Base-by-base conservation (phyloP, 1,140 invertebrate species). In the Lanistes nyassanus region DNA sequence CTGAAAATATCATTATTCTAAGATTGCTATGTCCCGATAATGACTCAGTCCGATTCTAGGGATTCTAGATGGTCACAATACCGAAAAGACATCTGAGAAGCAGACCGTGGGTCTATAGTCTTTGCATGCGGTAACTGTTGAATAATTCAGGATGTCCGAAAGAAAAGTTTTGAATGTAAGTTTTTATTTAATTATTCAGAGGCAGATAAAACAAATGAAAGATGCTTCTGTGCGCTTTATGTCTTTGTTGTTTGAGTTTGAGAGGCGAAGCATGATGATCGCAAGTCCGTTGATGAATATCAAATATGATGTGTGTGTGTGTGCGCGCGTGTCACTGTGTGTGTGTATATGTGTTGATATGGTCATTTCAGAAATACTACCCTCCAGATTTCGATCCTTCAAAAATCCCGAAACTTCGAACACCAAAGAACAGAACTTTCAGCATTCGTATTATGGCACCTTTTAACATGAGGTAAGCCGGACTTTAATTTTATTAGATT, bases 341-440 rank as follows among this genome's bases (percentile, higher is more conserved):
- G 47, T 60, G 7, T 37, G 23, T 76, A 34, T 34, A 29, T 26
- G 37, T 76, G 56, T 74, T 56, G 71, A 75, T 79, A 68, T 79
- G 76, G 75, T 76, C 76, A 82, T 82, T 89, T 88, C 79, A 99
- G 95, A 99, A 99, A 97, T 99, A 99, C 88, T 99, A 99, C 91
- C 98, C 98, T 0, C 98, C 98, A 85, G 98, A 99, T 92, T 99
- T 99, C 89, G 98, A 99, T 94, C 98, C 98, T 0, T 96, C 96
- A 29, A 99, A 99, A 91, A 98, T 99, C 37, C 98, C 98, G 82
- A 95, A 98, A 76, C 95, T 97, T 92, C 97, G 97, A 93, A 92
- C 96, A 84, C 93, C 95, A 37, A 95, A 95, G 88, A 99, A 99
- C 90, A 90, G 95, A n/a, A 97, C 98, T 88, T 99, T 99, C 86